Evolutionary conservation across 1,140 invertebrate species (phyloP), one percentile per base, ranked within the genome.

Genomic region (Eumaeus atala): DNA sequence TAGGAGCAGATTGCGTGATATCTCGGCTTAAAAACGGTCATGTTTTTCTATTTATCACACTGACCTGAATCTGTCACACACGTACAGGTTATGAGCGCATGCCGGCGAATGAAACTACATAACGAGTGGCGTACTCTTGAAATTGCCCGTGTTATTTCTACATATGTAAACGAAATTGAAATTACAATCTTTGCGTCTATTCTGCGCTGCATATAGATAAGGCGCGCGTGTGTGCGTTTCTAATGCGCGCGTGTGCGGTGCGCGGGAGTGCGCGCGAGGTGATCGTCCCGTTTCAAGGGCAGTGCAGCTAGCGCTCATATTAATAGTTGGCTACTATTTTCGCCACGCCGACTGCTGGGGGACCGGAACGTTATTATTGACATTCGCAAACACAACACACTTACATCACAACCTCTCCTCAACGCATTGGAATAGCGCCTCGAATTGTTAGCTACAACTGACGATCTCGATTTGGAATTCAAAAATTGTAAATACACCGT

Each of bases 301-400:
- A 81, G 59, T 84, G 82, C 79, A 83, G 72, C 81, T 79, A 81
- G 74, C 74, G 79, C 74, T 79, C 77, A 72, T 83, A 83, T 83
- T 83, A 83, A 85, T 85, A 85, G 82, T 81, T 72, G 74, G 71
- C 76, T 76, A 85, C 77, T 85, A 85, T 85, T 83, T 83, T 80
- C 74, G 79, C 82, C 66, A 59, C 74, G 71, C 69, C 64, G 69
- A 66, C 67, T 69, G 68, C 77, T 63, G 69, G 78, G 72, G 75
- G 75, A 77, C 75, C 72, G 78, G 74, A 76, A 74, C 75, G 76
- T 74, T 79, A 78, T 76, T 85, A 83, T 85, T 81, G 82, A 85
- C 79, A 83, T 85, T 85, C 77, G 79, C 79, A 57, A 75, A 82
- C 67, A 72, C 77, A 73, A 70, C 56, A 68, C 48, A 54, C 80